These are phyloP conservation scores for Periophthalmus modestus DNA, from an alignment of 2,113 vertebrate genomes.

Conservation along the genomic window DNA sequence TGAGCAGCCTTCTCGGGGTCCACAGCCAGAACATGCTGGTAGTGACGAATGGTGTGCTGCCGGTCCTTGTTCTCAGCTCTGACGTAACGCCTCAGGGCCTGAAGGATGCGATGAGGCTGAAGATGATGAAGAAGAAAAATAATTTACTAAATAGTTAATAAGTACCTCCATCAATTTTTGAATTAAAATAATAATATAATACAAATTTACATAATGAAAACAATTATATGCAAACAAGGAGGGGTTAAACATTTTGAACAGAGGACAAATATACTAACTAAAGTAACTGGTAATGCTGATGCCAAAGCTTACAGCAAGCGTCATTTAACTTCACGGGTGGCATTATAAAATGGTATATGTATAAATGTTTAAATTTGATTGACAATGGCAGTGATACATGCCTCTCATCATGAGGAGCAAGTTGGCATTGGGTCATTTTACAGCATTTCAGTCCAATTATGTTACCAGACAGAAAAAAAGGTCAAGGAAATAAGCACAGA, in stretches of 20 bases:
- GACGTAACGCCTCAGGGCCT: slow-evolving; percentile 89
- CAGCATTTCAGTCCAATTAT: slow-evolving; percentile 25
- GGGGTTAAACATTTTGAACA: too few species aligned
- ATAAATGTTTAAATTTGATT: slow-evolving; percentile 58
- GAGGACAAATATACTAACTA: too few species aligned
- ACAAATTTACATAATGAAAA: too few species aligned
- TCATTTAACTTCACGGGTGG: background rate
- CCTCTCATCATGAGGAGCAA: slow-evolving; percentile 29
- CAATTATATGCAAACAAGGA: too few species aligned
- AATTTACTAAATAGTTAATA: too few species aligned
- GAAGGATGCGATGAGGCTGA: slow-evolving; percentile 94
- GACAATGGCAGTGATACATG: slow-evolving; percentile 40
- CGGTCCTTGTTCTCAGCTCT: slow-evolving; percentile 96
- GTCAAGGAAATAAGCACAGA: background rate
- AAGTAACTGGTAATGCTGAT: too few species aligned
- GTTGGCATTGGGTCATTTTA: slow-evolving; percentile 31
- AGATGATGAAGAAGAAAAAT: slow-evolving; percentile 52
- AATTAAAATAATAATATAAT: too few species aligned
- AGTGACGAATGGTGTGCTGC: slow-evolving; percentile 94
- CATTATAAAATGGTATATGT: background rate
- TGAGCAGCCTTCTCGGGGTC: slow-evolving; percentile 96
- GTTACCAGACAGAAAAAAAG: background rate
- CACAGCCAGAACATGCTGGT: slow-evolving; percentile 95
- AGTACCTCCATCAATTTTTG: too few species aligned
- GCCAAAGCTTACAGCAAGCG: background rate